Percentiles rank a stretch among this genome's conserved stretches.
Conservation (phyloP, 53 echinoderm and acorn worm genomes). For the Arbacia lixula region DNA sequence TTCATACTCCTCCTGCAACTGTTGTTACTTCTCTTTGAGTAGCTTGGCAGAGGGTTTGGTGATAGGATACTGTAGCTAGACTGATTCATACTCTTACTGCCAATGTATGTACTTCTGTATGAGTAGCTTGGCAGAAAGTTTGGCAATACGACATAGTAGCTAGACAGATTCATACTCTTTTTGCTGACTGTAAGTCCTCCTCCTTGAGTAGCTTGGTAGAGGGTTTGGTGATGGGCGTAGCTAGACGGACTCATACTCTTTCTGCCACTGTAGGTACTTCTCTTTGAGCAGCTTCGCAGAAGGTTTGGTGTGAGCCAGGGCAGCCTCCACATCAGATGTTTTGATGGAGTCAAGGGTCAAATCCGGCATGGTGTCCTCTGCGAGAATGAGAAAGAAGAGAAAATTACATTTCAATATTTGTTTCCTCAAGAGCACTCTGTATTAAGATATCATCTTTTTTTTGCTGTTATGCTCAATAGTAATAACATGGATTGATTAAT, state of each 20-base stretch:
- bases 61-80: conserved; percentile 15
- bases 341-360: conserved; percentile 83
- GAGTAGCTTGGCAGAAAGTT: conserved; percentile 60
- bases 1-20: too few relatives aligned
- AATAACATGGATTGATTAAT: too few relatives aligned
- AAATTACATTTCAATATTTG: too few relatives aligned
- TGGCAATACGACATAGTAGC: too few relatives aligned
- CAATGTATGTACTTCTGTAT: conserved; percentile 80
- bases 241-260: conserved; percentile 94
- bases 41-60: background rate
- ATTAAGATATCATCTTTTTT: too few relatives aligned
- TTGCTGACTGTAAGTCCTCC: too few relatives aligned
- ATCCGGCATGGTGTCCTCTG: conserved; percentile 91
- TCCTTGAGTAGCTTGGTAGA: too few relatives aligned
- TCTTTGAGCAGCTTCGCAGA: conserved; percentile 89
- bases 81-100: conserved; percentile 91
- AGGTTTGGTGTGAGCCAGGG: conserved; percentile 92
- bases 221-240: background rate
- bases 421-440: too few relatives aligned
- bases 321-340: conserved; percentile 83
- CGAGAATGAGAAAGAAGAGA: conserved; percentile 12
- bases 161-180: too few relatives aligned
- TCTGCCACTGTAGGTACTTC: conserved; percentile 93
- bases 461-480: too few relatives aligned
- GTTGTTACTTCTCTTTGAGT: conserved; percentile 12